A percentile compares a stretch with the other conserved stretches of the same genome.
Evolutionary conservation across 2,797 vertebrate genomes (phyloP).

Genomic region (Coendou prehensilis): DNA sequence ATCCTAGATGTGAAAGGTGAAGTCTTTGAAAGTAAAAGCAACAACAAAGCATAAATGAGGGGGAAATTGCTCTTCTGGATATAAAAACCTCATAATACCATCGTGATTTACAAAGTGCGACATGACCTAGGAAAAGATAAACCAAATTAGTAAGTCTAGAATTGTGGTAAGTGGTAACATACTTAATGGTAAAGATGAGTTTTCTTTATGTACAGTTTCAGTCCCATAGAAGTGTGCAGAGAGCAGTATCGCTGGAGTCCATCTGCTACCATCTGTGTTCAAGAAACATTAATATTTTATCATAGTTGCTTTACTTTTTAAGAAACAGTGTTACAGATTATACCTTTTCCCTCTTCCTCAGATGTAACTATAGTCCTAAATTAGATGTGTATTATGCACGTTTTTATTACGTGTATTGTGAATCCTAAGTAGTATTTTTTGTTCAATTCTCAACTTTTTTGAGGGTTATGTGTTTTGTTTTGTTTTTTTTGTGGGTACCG

Average conservation of each 20-base stretch:
- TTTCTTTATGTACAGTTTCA: neutral
- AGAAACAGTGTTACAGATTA: neutral
- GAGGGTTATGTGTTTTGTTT: neutral
- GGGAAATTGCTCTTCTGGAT: neutral
- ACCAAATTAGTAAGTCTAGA: constrained; percentile 22
- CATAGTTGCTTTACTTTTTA: neutral
- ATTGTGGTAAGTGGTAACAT: neutral
- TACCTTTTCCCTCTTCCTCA: neutral
- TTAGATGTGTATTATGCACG: neutral
- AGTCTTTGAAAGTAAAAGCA: constrained; percentile 1
- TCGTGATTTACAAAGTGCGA: neutral
- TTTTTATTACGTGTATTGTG: constrained; percentile 35
- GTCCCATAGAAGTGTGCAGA: neutral
- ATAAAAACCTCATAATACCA: neutral
- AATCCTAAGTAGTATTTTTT: neutral
- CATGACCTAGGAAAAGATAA: neutral
- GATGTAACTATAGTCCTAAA: neutral
- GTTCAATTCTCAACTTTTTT: neutral
- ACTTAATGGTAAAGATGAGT: constrained; percentile 13
- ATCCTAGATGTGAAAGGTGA: neutral
- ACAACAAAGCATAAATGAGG: neutral
- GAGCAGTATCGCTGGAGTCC: neutral
- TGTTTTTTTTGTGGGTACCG: too few relatives aligned
- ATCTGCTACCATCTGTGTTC: neutral
- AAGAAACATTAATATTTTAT: constrained; percentile 30